Evolutionary conservation across 2,888 invertebrate genomes (phyloP).

Genomic region (Hypsopygia costalis): DNA sequence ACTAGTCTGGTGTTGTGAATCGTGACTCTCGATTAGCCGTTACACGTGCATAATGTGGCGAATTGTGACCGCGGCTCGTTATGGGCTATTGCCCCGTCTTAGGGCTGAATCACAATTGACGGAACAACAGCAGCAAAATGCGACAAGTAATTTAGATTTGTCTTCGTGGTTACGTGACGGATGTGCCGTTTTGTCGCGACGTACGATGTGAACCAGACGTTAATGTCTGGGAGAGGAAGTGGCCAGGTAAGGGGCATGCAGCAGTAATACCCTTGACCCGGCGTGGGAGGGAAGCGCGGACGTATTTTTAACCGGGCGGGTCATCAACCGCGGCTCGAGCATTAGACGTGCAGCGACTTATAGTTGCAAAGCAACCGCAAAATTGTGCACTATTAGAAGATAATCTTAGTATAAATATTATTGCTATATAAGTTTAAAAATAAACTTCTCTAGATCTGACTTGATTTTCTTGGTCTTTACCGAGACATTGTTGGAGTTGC

Average conservation of each 20-base stretch:
- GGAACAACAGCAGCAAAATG: too few relatives aligned
- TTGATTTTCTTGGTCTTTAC: too few relatives aligned
- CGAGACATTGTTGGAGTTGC: too few relatives aligned
- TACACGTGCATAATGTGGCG: not conserved
- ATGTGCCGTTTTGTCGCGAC: not conserved
- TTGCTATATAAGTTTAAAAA: too few relatives aligned
- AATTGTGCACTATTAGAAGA: constrained; percentile 1
- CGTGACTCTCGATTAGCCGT: not conserved
- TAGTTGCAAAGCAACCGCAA: constrained; percentile 1
- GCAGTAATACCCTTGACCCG: constrained; percentile 57
- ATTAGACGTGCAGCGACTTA: constrained; percentile 28
- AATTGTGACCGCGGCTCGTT: constrained; percentile 13
- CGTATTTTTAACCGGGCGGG: constrained; percentile 57
- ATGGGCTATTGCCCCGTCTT: constrained; percentile 7
- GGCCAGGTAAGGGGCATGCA: constrained; percentile 25
- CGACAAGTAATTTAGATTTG: too few relatives aligned
- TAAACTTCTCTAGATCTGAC: too few relatives aligned
- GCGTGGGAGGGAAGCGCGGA: constrained; percentile 53
- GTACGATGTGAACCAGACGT: not conserved
- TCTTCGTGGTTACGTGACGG: too few relatives aligned
- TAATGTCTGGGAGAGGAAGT: constrained; percentile 13
- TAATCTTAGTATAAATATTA: too few relatives aligned
- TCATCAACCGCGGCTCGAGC: constrained; percentile 50
- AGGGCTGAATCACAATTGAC: too few relatives aligned
- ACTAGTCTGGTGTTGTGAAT: too few relatives aligned